Evolutionary conservation across 1,140 invertebrate genomes (phyloP).

Genomic region (Philotrypesis tridentata): DNA sequence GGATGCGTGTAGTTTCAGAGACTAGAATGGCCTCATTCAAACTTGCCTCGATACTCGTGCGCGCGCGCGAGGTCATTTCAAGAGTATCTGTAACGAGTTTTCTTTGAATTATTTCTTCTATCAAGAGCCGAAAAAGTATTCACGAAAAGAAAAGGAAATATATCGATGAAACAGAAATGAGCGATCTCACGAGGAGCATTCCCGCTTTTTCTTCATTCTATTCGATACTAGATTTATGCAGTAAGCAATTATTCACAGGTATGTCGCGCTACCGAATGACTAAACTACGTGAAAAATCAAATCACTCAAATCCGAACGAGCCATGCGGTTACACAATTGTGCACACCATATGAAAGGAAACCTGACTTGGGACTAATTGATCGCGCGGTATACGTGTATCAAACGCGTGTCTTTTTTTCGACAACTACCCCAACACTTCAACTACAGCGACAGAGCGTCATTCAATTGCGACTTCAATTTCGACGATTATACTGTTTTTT

Average conservation of each 20-base stretch:
- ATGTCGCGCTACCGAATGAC: constrained; percentile 7
- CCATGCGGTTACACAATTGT: background rate
- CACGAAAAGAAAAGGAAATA: background rate
- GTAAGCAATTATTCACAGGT: constrained; percentile 24
- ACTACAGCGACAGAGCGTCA: background rate
- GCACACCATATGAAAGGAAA: background rate
- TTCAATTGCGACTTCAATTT: background rate
- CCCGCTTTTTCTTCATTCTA: background rate
- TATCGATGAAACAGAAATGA: background rate
- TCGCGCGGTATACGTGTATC: background rate
- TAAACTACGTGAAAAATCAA: constrained; percentile 11
- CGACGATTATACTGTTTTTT: no score
- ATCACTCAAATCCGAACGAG: background rate
- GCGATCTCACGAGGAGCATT: background rate
- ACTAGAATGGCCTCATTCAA: background rate
- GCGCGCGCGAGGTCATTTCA: no score
- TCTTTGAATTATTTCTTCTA: no score
- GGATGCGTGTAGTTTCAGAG: background rate
- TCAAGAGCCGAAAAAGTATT: background rate
- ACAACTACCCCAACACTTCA: background rate
- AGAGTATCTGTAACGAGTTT: no score
- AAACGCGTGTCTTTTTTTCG: background rate
- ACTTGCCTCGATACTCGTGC: background rate
- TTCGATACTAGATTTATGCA: background rate
- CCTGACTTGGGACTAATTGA: constrained; percentile 9